phyloP scores from a whole-genome alignment of 2,797 vertebrate species.

The Pristis pectinata region DNA sequence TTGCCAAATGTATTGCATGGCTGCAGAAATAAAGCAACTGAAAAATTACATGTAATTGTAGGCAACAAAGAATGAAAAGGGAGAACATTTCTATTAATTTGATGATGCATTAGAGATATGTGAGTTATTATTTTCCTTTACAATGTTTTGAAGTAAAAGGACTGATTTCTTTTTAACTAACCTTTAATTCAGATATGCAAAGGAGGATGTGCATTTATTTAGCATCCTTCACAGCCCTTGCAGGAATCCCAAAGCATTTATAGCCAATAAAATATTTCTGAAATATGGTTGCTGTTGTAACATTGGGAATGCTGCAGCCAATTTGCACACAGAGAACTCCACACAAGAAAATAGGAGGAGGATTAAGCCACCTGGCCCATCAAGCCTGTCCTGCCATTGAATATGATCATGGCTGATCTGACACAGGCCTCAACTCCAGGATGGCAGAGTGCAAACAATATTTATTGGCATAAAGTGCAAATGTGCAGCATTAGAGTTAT shows the following conservation, averaged over 20 bases:
- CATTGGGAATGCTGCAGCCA: no score
- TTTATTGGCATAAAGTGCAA: neutral
- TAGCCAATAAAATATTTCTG: no score
- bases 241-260: no score
- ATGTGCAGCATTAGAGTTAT: neutral
- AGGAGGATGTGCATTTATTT: neutral
- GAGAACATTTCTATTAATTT: neutral
- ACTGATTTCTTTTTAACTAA: neutral
- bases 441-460: no score
- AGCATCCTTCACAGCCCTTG: no score
- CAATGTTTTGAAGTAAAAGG: neutral
- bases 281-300: no score
- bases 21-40: neutral
- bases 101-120: neutral
- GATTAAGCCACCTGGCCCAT: no score
- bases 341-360: no score
- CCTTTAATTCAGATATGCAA: neutral
- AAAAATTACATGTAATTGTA: neutral
- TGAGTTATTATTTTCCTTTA: neutral
- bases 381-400: no score
- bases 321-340: no score
- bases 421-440: no score
- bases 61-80: neutral
- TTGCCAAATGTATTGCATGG: slow-evolving; percentile 48
- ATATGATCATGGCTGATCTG: no score